Evolutionary conservation across 2,888 invertebrate genomes (phyloP), one percentile per base, ranked within the genome.

Genomic region (Pyrgus malvae): DNA sequence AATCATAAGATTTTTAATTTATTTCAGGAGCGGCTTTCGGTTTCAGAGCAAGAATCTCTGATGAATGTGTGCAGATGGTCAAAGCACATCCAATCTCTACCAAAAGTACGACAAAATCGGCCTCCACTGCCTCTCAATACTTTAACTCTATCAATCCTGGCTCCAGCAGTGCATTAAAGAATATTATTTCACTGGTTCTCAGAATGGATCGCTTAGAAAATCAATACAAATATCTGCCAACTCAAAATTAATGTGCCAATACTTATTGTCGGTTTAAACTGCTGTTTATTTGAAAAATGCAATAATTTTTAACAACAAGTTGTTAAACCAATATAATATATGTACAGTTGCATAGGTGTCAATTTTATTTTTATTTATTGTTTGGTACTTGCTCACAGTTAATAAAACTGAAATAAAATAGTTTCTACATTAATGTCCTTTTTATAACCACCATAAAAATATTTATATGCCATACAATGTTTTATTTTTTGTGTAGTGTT

Each of bases 41-140:
- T 92, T 17, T 79, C 91, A 56, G 95, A 95, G 48, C 93, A 93
- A 67, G 95, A 95, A 67, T 92, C 92, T 48, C 90, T 92, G 57
- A 70, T 95, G 17, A 92, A 95, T 72, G 76, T 96, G 0, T 95
- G 95, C 35, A 90, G 96, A 65, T 96, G 96, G 96, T 94, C 92
- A 63, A 94, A 94, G 74, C 94, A 95, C 69, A 80, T 96, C 55
- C 95, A 96, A 70, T 92, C 94, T 56, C 92, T 94, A 56, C 90
- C 92, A 0, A 90, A 86, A 69, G 83, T 95, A n/a, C 91, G 93
- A 60, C 63, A 68, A 0, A 72, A 60, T 48, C 68, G 73, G 40
- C 64, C 75, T 1, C 83, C 84, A 0, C 61, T 89, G 16, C 70
- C 68, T 11, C 61, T 90, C 5, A 78, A 83, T 27, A 77, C 82